Evolutionary conservation across 2,888 invertebrate genomes (phyloP).

Genomic region (Pyralis farinalis): DNA sequence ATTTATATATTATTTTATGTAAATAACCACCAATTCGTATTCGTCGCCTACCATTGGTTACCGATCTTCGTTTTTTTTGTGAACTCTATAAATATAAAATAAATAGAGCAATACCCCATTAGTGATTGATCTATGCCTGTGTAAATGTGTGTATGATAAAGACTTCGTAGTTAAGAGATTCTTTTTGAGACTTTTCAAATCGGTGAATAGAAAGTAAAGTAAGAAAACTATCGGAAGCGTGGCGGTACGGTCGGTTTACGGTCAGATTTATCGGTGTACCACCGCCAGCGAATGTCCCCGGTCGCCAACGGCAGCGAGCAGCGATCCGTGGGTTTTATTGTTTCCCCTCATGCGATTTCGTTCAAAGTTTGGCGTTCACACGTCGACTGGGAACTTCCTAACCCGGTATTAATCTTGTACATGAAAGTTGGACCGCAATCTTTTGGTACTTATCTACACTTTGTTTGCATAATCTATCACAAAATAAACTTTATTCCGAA

Average conservation of each 20-base stretch:
- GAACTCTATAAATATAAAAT: no score
- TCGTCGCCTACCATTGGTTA: no score
- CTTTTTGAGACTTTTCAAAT: no score
- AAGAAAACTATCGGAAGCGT: no score
- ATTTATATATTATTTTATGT: no score
- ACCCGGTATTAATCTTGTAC: slow-evolving; percentile 47
- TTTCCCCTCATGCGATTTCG: slow-evolving; percentile 50
- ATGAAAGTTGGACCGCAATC: slow-evolving; percentile 26
- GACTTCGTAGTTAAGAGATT: no score
- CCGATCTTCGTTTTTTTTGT: no score
- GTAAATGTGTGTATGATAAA: no score
- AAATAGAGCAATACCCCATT: no score
- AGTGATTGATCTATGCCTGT: no score
- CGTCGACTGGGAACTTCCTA: slow-evolving; percentile 40
- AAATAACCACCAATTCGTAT: no score
- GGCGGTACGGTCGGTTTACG: slow-evolving; percentile 32
- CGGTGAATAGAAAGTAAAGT: no score
- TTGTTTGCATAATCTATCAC: not conserved
- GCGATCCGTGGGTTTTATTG: slow-evolving; percentile 72
- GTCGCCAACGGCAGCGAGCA: slow-evolving; percentile 42
- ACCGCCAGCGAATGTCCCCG: slow-evolving; percentile 10
- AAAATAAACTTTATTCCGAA: slow-evolving; percentile 11
- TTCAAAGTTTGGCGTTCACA: slow-evolving; percentile 58
- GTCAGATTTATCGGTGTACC: slow-evolving; percentile 44
- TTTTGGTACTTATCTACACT: not conserved